Percentiles rank a stretch among this genome's conserved stretches.
Conservation (phyloP, 2,113 vertebrate genomes). For the Catharus minimus region DNA sequence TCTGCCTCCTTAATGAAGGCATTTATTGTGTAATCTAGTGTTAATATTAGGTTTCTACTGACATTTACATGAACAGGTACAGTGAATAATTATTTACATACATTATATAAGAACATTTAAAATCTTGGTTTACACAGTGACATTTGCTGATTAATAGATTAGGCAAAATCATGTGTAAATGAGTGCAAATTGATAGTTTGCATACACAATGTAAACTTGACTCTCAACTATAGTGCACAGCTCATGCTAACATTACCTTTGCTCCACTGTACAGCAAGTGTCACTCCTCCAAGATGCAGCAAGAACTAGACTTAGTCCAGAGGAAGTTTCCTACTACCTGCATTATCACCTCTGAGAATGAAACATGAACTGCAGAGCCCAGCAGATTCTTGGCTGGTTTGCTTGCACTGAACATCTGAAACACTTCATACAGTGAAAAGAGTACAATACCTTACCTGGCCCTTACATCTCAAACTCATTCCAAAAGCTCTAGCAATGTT, state of each 20-base stretch:
- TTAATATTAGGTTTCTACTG: slow-evolving; percentile 42
- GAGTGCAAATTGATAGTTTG: slow-evolving; percentile 68
- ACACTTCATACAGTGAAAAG: background rate
- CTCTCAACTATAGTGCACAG: background rate
- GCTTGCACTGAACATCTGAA: background rate
- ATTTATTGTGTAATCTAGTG: slow-evolving; percentile 48
- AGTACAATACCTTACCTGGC: background rate
- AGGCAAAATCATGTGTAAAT: slow-evolving; percentile 67
- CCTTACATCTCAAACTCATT: background rate
- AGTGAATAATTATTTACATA: slow-evolving; percentile 68
- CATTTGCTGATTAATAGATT: slow-evolving; percentile 67
- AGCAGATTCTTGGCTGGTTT: background rate
- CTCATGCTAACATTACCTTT: background rate
- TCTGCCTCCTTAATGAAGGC: slow-evolving; percentile 49
- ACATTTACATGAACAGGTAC: slow-evolving; percentile 66
- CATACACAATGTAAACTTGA: slow-evolving; percentile 57
- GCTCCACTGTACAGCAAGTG: background rate
- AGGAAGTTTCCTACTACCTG: background rate
- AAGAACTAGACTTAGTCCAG: background rate
- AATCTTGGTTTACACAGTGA: slow-evolving; percentile 48
- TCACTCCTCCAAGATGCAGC: background rate
- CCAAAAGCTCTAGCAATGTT: background rate
- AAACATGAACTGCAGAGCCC: background rate
- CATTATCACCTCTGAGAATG: background rate
- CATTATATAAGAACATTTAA: slow-evolving; percentile 54